Base-by-base conservation (phyloP, 2,888 invertebrate genomes). In the Allygus modestus region DNA sequence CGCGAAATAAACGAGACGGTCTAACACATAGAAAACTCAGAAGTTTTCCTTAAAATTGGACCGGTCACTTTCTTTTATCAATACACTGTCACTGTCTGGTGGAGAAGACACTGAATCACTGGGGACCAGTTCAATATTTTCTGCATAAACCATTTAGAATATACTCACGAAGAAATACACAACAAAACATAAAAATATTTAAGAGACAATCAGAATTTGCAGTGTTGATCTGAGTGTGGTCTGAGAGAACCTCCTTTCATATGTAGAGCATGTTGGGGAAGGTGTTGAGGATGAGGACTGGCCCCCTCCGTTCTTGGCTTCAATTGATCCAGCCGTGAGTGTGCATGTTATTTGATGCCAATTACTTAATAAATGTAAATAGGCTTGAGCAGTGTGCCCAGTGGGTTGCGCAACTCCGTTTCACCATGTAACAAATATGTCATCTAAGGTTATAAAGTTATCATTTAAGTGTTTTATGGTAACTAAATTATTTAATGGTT, bases 301-400 rank as follows among this genome's bases (percentile, higher is more conserved):
- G 46, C 46, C 46, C 46, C 46, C 46, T 46, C 23, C 20, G 0
- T 17, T 46, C 46, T 12, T 46, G 7, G 54, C 7, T 23, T 54
- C 20, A 54, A 54, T 54, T 54, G 54, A 23, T 0, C 4, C 23
- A 23, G 23, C 54, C 46, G 46, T 54, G 54, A 11, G 20, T 54
- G 46, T 54, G 20, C 2, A 20, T 20, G 20, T 54, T 23, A 17
- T 17, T 15, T 23, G 54, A 54, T 20, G 23, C 54, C 54, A 54
- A 54, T 54, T 54, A 54, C 23, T 54, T 23, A 54, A 54, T 54
- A 54, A 51, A 51, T 17, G 2, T 51, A n/a, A 54, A 54, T 23
- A 23, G 11, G 11, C 54, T 23, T 46, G 46, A 23, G 54, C 54
- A 4, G 46, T 7, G 17, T 15, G 17, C 46, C 46, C 17, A 46